phyloP scores from a whole-genome alignment of 1,140 invertebrate genomes.

The Lepidotrigona ventralis region DNA sequence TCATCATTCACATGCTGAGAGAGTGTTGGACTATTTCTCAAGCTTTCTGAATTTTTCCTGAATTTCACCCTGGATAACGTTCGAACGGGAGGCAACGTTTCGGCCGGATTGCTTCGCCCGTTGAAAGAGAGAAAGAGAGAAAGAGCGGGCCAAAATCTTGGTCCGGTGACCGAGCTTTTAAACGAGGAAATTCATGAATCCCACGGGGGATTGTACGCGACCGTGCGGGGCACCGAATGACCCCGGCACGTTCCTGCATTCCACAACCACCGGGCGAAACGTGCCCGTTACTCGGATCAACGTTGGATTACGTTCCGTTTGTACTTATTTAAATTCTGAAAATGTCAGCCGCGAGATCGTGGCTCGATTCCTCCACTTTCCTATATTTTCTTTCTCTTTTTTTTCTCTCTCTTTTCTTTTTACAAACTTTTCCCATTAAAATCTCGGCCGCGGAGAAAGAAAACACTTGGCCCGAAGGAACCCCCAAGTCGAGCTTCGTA shows the following conservation, averaged over 20 bases:
- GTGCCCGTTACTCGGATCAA: constrained; percentile 5
- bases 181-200: constrained; percentile 1
- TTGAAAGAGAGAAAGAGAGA: not conserved
- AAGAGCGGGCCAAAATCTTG: not conserved
- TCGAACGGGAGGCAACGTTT: not conserved
- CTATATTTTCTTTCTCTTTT: not conserved
- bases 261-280: not conserved
- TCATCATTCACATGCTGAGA: not conserved
- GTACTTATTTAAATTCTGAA: constrained; percentile 25
- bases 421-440: constrained; percentile 33
- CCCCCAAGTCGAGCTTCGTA: not conserved
- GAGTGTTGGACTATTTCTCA: not conserved
- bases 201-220: not conserved
- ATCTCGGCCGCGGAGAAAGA: not conserved
- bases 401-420: not conserved
- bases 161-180: not conserved
- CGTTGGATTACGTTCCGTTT: not conserved
- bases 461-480: not conserved
- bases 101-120: not conserved
- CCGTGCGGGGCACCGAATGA: not conserved
- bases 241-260: constrained; percentile 13
- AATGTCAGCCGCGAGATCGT: constrained; percentile 14
- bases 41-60: not conserved
- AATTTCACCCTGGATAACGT: not conserved
- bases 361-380: not conserved